A percentile compares a stretch with the other conserved stretches of the same genome.
These are phyloP conservation scores for Ictalurus furcatus DNA, from an alignment of 2,113 vertebrate species.

Conservation along the genomic window DNA sequence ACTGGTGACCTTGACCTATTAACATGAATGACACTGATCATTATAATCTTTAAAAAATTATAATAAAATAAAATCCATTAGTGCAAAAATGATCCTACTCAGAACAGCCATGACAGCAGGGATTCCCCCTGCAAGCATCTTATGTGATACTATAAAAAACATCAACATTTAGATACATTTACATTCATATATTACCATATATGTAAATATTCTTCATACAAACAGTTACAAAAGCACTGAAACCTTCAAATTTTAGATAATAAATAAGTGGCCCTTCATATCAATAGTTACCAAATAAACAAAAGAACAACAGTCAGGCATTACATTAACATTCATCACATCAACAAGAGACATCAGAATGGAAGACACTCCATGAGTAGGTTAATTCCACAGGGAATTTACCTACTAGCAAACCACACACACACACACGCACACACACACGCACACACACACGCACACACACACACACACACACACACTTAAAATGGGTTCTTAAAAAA, in stretches of 20 bases:
- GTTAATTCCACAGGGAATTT: background rate
- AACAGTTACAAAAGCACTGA: background rate
- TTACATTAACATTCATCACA: background rate
- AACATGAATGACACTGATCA: background rate
- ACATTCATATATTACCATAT: background rate
- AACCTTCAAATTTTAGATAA: slow-evolving; percentile 3
- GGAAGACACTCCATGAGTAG: background rate
- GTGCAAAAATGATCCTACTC: background rate
- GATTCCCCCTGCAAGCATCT: background rate
- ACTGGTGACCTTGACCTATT: background rate
- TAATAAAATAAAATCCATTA: background rate
- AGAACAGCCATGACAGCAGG: background rate
- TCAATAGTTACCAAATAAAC: slow-evolving; percentile 6
- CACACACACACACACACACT: background rate
- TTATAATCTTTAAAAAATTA: background rate
- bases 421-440: background rate
- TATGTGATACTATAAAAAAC: background rate
- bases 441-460: background rate
- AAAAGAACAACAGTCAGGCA: background rate
- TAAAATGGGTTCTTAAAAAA: background rate
- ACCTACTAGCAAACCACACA: background rate
- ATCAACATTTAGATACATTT: background rate
- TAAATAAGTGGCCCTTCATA: slow-evolving; percentile 36
- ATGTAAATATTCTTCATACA: slow-evolving; percentile 33
- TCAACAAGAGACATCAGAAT: background rate